These are phyloP conservation scores for Iphiclides podalirius DNA, from an alignment of 2,888 invertebrate species.

Conservation along the genomic window DNA sequence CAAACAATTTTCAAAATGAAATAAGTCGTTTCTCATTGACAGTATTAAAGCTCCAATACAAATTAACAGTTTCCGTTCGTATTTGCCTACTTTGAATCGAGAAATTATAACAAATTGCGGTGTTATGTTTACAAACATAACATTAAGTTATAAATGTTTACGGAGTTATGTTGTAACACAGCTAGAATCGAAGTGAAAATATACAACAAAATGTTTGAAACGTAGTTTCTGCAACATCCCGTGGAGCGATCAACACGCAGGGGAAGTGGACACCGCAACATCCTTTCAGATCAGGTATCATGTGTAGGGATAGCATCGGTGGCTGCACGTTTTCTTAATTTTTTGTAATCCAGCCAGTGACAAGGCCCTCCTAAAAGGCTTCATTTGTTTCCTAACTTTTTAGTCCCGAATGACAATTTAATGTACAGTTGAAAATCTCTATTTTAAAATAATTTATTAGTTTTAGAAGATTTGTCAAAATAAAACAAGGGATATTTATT, in stretches of 20 bases:
- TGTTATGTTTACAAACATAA: constrained; percentile 34
- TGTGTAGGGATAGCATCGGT: constrained; percentile 18
- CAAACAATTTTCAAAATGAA: too few relatives aligned
- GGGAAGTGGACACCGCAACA: constrained; percentile 77
- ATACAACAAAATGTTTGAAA: constrained; percentile 40
- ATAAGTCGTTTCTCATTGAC: too few relatives aligned
- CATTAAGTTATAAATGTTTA: constrained; percentile 47
- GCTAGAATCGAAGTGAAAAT: constrained; percentile 36
- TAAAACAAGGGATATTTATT: too few relatives aligned
- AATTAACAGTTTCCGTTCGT: not conserved
- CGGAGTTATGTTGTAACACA: constrained; percentile 41
- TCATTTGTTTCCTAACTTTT: constrained; percentile 1
- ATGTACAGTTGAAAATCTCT: too few relatives aligned
- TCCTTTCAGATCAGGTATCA: constrained; percentile 51
- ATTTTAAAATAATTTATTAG: too few relatives aligned
- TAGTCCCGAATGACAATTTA: too few relatives aligned
- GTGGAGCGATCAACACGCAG: constrained; percentile 53
- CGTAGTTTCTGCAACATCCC: constrained; percentile 76
- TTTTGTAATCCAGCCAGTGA: not conserved
- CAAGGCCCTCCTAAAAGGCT: constrained; percentile 19
- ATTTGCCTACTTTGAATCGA: not conserved
- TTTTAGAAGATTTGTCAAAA: too few relatives aligned
- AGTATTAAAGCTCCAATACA: not conserved
- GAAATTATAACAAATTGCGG: constrained; percentile 15
- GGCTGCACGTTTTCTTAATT: constrained; percentile 2